Base-by-base conservation (phyloP, 2,888 invertebrate genomes). In the Drosophila merina region DNA sequence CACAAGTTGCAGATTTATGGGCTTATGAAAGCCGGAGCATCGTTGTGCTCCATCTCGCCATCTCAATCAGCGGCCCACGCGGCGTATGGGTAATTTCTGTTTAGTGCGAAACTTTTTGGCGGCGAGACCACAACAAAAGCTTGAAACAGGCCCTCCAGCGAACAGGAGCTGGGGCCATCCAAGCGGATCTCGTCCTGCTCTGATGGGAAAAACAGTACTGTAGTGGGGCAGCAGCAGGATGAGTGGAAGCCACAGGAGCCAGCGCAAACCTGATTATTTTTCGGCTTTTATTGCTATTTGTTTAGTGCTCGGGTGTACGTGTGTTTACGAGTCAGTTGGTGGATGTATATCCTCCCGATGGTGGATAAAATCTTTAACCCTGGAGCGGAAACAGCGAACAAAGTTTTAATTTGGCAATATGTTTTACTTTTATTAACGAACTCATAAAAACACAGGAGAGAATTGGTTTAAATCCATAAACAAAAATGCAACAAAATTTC, bases 21-120 rank as follows among this genome's bases (percentile, higher is more conserved):
- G 74, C 69, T 76, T 76, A 67, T 82, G 72, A 78, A 72, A 70
- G 60, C 66, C 64, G 74, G 57, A 72, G 56, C 69, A 62, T 64
- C 50, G 14, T 6, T 36, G 14, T 36, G 14, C 40, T 20, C n/a
- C 12, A 5, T 14, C 6, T 57, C 26, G 14, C 62, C 71, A 58
- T 59, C 45, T 72, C 86, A 86, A 86, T 81, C 80, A 86, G 72
- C 70, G 75, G 67, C 69, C 71, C 69, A 84, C 86, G 69, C 64
- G 77, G 81, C 81, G 85, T 86, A 84, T 86, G 87, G 72, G 85
- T 87, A 87, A 87, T 82, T 77, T 82, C 74, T 76, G 82, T 74
- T 77, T 84, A 74, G 76, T 74, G 76, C 59, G 71, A 74, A 76
- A 81, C 67, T 81, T 82, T 87, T 64, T 52, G 82, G 57, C 58